Conservation (phyloP, 2,797 vertebrate genomes). For the Poecilia velifera region DNA sequence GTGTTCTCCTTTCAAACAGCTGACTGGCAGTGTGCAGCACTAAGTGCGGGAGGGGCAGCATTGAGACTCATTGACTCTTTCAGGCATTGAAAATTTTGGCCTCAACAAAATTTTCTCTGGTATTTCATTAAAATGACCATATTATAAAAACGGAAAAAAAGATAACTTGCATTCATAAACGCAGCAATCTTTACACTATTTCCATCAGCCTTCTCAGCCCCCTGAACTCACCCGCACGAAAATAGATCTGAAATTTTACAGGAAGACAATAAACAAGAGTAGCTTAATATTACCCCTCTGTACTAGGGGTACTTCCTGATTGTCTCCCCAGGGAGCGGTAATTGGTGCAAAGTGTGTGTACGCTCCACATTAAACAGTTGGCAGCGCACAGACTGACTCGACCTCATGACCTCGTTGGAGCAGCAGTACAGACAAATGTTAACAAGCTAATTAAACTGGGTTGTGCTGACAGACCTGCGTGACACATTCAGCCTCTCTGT, state of each 20-base stretch:
- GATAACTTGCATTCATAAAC: not conserved
- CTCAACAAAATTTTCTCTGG: not conserved
- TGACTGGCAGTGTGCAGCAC: not conserved
- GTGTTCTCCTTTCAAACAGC: not conserved
- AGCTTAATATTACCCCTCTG: not conserved
- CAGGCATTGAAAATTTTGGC: not conserved
- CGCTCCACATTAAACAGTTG: constrained; percentile 60
- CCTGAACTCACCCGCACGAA: not conserved
- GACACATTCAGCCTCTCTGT: constrained; percentile 19
- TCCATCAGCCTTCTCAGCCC: not conserved
- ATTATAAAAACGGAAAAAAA: not conserved
- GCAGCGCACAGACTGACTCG: constrained; percentile 42
- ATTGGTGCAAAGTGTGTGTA: constrained; percentile 26
- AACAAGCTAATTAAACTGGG: constrained; percentile 76
- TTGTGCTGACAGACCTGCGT: constrained; percentile 58
- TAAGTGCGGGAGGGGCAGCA: not conserved
- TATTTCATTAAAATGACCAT: not conserved
- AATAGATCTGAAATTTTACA: not conserved
- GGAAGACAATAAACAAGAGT: not conserved
- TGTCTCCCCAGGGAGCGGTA: constrained; percentile 38
- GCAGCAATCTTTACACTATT: not conserved
- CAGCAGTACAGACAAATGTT: constrained; percentile 74
- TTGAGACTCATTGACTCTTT: not conserved
- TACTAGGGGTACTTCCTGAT: not conserved
- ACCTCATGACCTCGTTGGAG: constrained; percentile 51